Evolutionary conservation across 37 sponge, comb jelly and placozoan species (phyloP), one percentile per base, ranked within the genome.

Genomic region (Mnemiopsis leidyi): DNA sequence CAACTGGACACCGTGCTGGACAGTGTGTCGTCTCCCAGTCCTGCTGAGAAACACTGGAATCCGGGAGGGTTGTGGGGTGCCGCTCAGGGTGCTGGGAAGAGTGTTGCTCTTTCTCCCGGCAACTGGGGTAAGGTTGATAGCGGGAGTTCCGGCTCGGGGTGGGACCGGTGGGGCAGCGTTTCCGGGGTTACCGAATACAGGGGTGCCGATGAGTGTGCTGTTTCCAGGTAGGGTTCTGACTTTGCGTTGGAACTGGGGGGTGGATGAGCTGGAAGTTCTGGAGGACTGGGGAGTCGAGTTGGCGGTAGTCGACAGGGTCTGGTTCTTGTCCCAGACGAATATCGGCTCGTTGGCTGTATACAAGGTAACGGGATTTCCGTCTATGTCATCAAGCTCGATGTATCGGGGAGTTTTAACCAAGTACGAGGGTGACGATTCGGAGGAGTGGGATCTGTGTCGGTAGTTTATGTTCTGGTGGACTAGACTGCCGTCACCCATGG

Each of bases 401-500:
- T 31, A 77, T 32, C 79, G 32, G 16, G 79, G 79, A 32, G 79
- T 77, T 1, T 18, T 31, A 1, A 77, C 79, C 36, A 77, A 13
- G 79, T 77, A 77, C 20, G 79, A 77, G 20, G 79, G 79, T 1
- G 79, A 31, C 36, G 79, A 77, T 77, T 77, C 79, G 18, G 79
- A 77, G 79, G 61, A 48, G 9, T 48, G 61, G 61, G 61, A 48
- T 48, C 61, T 48, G 79, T 77, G 79, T 1, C 79, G 79, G 36
- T 77, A 77, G 79, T 32, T 77, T 9, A 26, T 26, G 32, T 77
- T 77, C 36, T 31, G 79, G 36, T 77, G 79, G 79, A 77, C 33
- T 77, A 32, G 30, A 34, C 36, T 77, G 5, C 79, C 79, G 20
- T 77, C 79, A 34, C 16, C 32, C 30, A 13, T 32, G 0, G 79